Base-by-base conservation (phyloP, 1,140 invertebrate genomes). In the Phthorimaea operculella region DNA sequence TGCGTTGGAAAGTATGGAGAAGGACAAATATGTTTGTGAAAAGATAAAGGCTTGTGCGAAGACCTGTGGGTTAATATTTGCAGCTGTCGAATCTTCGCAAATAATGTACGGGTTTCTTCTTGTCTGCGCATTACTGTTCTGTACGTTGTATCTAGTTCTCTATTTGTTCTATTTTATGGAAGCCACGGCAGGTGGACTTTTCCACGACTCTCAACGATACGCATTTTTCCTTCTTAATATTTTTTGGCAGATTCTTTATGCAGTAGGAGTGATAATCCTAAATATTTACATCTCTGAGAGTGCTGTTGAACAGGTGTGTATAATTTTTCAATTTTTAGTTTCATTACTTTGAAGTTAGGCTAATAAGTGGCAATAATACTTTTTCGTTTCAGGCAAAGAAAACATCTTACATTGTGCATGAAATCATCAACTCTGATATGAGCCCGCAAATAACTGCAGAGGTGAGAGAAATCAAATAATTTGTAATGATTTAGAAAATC, bases 91-190 rank as follows among this genome's bases (percentile, higher is more conserved):
- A 11, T 59, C 47, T 1, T 56, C 61, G 0, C 74, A 75, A 18
- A 55, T 59, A 14, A 62, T 66, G 18, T 82, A 65, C 55, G 76
- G 76, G 4, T 52, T 74, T 0, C 59, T 64, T 12, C 44, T 78
- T 16, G 42, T 68, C 18, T 34, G 72, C 0, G 73, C 62, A 0
- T 66, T 77, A 54, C 45, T 70, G 3, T 10, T 72, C 15, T 68
- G 52, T 42, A 21, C 76, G 0, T 36, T 64, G 8, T 58, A 60
- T 5, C 66, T 72, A 12, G 58, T 75, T 8, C 50, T 79, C 33
- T 71, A 79, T 45, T 52, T 76, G 51, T 81, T 78, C 54, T 81
- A 79, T 52, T 74, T 81, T 16, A 78, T 81, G 74, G 76, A 81
- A 48, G 78, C 78, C 0, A 78, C 78, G 7, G 74, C 75, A 1